Percentiles rank a stretch among this genome's conserved stretches.
These are phyloP conservation scores for Arctocebus calabarensis DNA, from an alignment of 2,797 vertebrate genomes.

Conservation along the genomic window DNA sequence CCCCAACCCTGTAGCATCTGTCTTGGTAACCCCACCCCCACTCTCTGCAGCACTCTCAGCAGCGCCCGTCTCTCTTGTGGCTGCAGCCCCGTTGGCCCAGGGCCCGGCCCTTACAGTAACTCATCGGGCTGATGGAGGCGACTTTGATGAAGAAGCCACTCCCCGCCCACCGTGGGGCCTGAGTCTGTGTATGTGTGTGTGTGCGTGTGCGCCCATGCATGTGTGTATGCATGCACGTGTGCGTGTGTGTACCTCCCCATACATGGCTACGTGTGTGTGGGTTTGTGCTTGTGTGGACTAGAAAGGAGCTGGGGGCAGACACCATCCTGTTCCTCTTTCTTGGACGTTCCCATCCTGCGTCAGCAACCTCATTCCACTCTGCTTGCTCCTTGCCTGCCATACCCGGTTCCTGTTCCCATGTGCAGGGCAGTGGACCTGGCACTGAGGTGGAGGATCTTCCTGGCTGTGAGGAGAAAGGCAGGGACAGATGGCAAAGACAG, in stretches of 20 bases:
- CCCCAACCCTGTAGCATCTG: conserved; percentile 66
- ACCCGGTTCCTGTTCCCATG: conserved; percentile 46
- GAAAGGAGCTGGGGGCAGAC: background rate
- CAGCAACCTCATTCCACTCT: background rate
- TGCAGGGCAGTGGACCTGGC: conserved; percentile 51
- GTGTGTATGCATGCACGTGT: rapidly evolving
- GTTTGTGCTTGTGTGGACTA: background rate
- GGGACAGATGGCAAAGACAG: conserved; percentile 49
- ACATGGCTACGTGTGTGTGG: background rate
- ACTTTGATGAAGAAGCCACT: conserved; percentile 83
- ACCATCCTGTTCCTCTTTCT: background rate
- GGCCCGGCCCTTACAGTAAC: conserved; percentile 85
- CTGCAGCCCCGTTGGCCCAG: conserved; percentile 83
- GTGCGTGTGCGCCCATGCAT: background rate
- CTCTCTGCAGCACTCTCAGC: conserved; percentile 74
- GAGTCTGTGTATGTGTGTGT: conserved; percentile 5
- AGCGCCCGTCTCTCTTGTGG: conserved; percentile 80
- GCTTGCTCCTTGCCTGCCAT: background rate
- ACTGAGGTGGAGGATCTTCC: background rate
- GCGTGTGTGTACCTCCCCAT: background rate
- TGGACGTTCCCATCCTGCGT: background rate
- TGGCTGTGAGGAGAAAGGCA: conserved; percentile 44
- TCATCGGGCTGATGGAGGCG: conserved; percentile 84
- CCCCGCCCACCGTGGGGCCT: conserved; percentile 66
- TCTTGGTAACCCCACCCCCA: conserved; percentile 74